Evolutionary conservation across 2,797 vertebrate species (phyloP).

Genomic region (Hemibagrus guttatus): DNA sequence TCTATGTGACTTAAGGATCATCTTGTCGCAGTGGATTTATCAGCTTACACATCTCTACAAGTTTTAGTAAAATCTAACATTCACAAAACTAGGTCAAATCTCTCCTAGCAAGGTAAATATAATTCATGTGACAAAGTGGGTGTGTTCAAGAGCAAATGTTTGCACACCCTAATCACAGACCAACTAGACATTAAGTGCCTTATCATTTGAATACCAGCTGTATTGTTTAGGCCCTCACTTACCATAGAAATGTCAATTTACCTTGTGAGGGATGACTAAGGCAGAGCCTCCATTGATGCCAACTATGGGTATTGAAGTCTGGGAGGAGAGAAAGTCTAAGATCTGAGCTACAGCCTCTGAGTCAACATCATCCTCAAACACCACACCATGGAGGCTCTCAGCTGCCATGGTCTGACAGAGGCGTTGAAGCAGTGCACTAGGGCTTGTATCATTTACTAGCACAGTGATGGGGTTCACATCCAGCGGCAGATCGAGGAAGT

Average conservation of each 20-base stretch:
- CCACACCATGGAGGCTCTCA: slow-evolving; percentile 86
- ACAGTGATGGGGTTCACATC: slow-evolving; percentile 91
- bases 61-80: not conserved
- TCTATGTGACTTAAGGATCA: not conserved
- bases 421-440: slow-evolving; percentile 88
- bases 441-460: slow-evolving; percentile 92
- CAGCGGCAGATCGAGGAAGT: slow-evolving; percentile 90
- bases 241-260: slow-evolving; percentile 59
- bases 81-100: slow-evolving; percentile 7
- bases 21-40: not conserved
- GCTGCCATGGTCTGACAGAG: slow-evolving; percentile 86
- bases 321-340: slow-evolving; percentile 94
- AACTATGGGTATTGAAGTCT: slow-evolving; percentile 90
- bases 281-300: slow-evolving; percentile 96
- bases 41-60: not conserved
- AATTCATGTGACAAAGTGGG: not conserved
- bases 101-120: not conserved
- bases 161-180: not conserved
- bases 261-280: slow-evolving; percentile 93
- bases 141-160: not conserved
- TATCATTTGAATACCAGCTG: not conserved
- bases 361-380: slow-evolving; percentile 94
- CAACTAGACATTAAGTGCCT: not conserved
- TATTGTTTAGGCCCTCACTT: not conserved
- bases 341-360: slow-evolving; percentile 93